These are phyloP conservation scores for Eulemur coronatus DNA, from an alignment of 2,797 vertebrate species.

Conservation along the genomic window DNA sequence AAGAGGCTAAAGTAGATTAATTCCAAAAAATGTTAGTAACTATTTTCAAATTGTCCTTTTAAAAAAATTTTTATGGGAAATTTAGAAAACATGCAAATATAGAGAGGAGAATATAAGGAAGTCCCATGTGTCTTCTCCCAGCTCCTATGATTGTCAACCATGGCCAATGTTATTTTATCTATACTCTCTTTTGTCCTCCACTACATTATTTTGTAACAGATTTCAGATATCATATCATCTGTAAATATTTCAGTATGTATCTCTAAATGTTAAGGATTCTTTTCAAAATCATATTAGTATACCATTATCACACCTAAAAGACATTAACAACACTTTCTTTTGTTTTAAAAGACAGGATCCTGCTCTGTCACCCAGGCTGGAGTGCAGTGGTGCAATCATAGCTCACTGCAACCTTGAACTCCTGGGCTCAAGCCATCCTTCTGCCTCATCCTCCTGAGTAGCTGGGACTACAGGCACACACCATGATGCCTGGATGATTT, in stretches of 20 bases:
- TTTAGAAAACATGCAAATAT: conserved; percentile 21
- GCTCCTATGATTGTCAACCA: not conserved
- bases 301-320: not conserved
- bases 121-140: not conserved
- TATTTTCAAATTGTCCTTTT: conserved; percentile 40
- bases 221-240: conserved; percentile 13
- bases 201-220: conserved; percentile 28
- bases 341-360: not conserved
- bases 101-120: not conserved
- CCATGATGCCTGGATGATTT: not conserved
- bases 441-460: not conserved
- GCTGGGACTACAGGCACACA: not conserved
- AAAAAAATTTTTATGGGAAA: not conserved
- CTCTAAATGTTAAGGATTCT: not conserved
- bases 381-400: too few species aligned
- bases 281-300: not conserved
- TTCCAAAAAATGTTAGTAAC: conserved; percentile 32
- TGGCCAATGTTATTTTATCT: not conserved
- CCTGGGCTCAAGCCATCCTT: not conserved
- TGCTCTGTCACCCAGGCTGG: not conserved
- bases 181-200: not conserved
- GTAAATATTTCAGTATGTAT: not conserved
- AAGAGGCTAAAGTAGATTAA: conserved; percentile 37
- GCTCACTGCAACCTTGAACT: not conserved
- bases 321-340: not conserved